phyloP scores from a whole-genome alignment of 2,888 invertebrate species.

The Xylota segnis region DNA sequence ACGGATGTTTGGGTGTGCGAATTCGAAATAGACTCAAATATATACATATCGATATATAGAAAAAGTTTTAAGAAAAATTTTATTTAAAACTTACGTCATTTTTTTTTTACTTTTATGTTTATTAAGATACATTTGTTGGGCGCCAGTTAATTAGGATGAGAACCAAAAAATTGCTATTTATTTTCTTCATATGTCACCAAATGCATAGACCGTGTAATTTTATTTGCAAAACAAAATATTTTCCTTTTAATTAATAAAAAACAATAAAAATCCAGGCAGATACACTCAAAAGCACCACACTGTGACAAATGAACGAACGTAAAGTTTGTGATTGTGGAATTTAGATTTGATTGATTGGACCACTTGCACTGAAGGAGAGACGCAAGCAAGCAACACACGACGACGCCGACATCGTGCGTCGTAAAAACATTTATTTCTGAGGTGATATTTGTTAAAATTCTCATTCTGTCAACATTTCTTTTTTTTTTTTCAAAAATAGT shows the following conservation, averaged over 20 bases:
- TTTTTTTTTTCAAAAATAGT: constrained; percentile 36
- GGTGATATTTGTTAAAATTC: constrained; percentile 71
- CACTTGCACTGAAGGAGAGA: constrained; percentile 64
- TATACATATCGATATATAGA: neutral
- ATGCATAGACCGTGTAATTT: constrained; percentile 21
- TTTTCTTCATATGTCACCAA: constrained; percentile 2
- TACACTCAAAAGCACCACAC: constrained; percentile 5
- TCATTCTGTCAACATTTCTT: constrained; percentile 63
- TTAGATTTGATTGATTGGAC: constrained; percentile 75
- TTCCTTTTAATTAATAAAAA: constrained; percentile 38
- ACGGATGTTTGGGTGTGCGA: constrained; percentile 33
- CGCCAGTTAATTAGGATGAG: constrained; percentile 43
- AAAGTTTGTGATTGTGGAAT: constrained; percentile 68
- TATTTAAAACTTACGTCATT: constrained; percentile 48
- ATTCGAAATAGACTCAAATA: constrained; percentile 24
- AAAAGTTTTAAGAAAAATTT: constrained; percentile 7
- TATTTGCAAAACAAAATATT: constrained; percentile 31
- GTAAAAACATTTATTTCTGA: constrained; percentile 67
- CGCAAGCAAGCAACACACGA: constrained; percentile 12
- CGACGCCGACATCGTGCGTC: constrained; percentile 33
- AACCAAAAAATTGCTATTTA: neutral
- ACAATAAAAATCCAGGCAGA: constrained; percentile 54
- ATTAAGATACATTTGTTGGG: constrained; percentile 26
- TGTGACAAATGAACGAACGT: constrained; percentile 66
- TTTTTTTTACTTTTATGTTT: constrained; percentile 26